Evolutionary conservation across 2,888 invertebrate genomes (phyloP), one percentile per base, ranked within the genome.

Genomic region (Phengaris alcon): DNA sequence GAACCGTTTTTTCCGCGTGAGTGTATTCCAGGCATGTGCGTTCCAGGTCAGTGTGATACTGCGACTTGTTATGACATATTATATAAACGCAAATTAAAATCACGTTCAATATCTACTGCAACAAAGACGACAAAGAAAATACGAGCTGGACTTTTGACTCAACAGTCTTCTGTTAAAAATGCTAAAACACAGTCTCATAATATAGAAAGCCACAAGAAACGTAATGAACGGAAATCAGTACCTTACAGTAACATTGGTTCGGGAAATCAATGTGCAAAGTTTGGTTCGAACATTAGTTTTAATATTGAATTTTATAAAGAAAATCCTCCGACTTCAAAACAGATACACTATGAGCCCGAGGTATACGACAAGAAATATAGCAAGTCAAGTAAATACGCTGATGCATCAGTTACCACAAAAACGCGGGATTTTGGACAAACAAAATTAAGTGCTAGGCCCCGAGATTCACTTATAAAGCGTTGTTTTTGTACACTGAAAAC

Each of bases 401-500:
- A 64, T 68, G 68, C 13, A 10, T 12, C 10, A 57, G 35, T 52
- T 51, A n/a, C 10, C 44, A 46, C 12, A 46, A 75, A 69, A 35
- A 46, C 46, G 55, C n/a, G 8, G 68, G 69, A 2, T 46, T n/a
- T 15, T 51, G 55, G 44, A 54, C 52, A 68, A 54, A 46, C 9
- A 46, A 52, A 74, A 44, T 69, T 22, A 51, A 13, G n/a, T 68
- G 51, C 52, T 68, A 59, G 64, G 68, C 35, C 51, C 12, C 35
- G 64, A 51, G 54, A 70, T 13, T 74, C 79, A 12, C 59, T 72
- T 55, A 70, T 82, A 73, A 82, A 83, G 78, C 80, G 85, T 77
- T 85, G 87, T 81, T 86, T 83, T 75, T 86, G 86, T 75, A 82
- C 82, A 54, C 75, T 84, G 46, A 83, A 83, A 78, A 76, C 85